Base-by-base conservation (phyloP, 2,113 vertebrate genomes). In the Chelonoidis abingdonii region DNA sequence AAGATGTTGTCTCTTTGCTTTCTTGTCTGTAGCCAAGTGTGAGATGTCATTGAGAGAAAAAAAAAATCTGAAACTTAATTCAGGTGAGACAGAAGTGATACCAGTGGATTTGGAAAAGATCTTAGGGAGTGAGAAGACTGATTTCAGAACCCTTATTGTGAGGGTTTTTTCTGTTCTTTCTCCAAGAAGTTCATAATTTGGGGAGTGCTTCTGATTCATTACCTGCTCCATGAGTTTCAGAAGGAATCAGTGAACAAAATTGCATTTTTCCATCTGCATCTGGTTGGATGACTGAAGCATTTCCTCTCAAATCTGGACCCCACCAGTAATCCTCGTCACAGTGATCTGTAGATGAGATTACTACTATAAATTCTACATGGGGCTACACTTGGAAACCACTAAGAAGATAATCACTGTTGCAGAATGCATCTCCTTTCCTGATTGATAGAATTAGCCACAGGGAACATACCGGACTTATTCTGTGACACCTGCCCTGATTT, bases 291-390 rank as follows among this genome's bases (percentile, higher is more conserved):
- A 50, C 53, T 65, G 76, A 31, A 82, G 49, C 80, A 16, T 88
- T 87, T 81, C 59, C 85, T 75, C 85, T 92, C 3, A 0, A 47
- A 10, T 69, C 69, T 54, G 80, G 31, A 47, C 22, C 47, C 16
- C 47, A 27, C 50, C 29, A 31, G 50, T 75, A 57, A 80, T 54
- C 82, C 53, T 49, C 31, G 21, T 86, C 59, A 3, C 59, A 87
- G 87, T 83, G 86, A n/a, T 90, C 31, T 22, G n/a, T 83, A 89
- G 62, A 88, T 62, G 83, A 86, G 75, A 88, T 89, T 81, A 82
- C 25, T 62, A 8, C 38, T 91, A 4, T 17, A 82, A 14, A 4
- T 1, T 25, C 47, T 87, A 80, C 79, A 88, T 62, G 62, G 80
- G n/a, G 47, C 4, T 89, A 14, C 86, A 16, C 35, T 75, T 69